Evolutionary conservation across 2,888 invertebrate species (phyloP), one percentile per base, ranked within the genome.

Genomic region (Pseudeuparius sepicola): DNA sequence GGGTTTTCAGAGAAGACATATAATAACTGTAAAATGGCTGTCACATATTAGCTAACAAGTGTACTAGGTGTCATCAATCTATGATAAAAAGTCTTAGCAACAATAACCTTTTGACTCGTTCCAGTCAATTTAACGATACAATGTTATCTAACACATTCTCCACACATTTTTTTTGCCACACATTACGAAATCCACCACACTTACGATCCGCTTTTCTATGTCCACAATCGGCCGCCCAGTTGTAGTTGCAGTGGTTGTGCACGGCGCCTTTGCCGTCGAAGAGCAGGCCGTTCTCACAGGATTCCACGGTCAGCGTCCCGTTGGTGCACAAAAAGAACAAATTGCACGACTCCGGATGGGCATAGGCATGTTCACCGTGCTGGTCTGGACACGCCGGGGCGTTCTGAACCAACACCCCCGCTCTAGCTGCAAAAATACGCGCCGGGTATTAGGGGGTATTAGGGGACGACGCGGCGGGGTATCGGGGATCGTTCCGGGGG

Each of bases 221-320:
- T 31, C 82, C 88, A 55, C 90, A 92, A 45, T 89, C 75, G 3
- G 83, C 89, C 7, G 84, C 89, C 92, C 92, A 92, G 66, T 87
- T 70, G 66, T 90, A 92, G 68, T 89, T 89, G 72, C 92, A 93
- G 66, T 90, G 88, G 60, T 90, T 80, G 66, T 90, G 81, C 1
- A 86, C 83, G 12, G 78, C 77, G 2, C 90, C 90, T 55, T 87
- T 86, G 37, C 90, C 90, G 59, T 89, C 89, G 57, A 86, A 92
- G 24, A 92, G 69, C 16, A 93, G 70, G 3, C 92, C 92, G 54
- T 93, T 92, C 58, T 88, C 90, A 55, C 92, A 93, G 15, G 80
- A 82, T 59, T 92, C 92, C 46, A 87, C 75, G 2, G 87, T 88
- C 54, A 90, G 62, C 2, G 88, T 86, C 26, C 92, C 90, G 58